Conservation (phyloP, 2,797 vertebrate genomes). For the Pantherophis vulpinus region DNA sequence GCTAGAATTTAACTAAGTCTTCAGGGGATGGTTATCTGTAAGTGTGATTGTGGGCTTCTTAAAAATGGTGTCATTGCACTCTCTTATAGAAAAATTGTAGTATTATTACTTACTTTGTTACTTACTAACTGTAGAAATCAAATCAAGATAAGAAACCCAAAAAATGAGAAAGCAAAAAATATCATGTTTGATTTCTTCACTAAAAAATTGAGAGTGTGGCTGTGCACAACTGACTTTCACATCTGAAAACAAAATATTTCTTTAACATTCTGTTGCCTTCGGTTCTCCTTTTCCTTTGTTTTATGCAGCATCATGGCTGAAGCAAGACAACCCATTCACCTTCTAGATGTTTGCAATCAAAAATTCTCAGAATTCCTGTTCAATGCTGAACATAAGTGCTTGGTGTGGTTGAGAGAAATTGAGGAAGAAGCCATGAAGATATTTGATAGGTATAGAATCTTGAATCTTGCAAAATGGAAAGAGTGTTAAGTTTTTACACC, state of each 20-base stretch:
- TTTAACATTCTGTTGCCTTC: background rate
- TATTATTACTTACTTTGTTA: background rate
- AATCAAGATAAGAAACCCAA: background rate
- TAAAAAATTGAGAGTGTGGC: background rate
- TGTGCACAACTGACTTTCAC: background rate
- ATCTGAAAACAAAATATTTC: background rate
- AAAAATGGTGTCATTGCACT: background rate
- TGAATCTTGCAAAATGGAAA: background rate
- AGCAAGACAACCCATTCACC: conserved; percentile 70
- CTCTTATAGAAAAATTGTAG: background rate
- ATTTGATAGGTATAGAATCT: conserved; percentile 81
- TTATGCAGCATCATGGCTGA: conserved; percentile 75
- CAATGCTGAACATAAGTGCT: conserved; percentile 77
- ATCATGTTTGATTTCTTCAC: background rate
- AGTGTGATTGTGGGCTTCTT: background rate
- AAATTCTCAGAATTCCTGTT: conserved; percentile 77
- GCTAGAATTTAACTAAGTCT: background rate
- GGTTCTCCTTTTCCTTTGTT: background rate
- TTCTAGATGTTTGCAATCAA: conserved; percentile 80
- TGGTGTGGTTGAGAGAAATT: conserved; percentile 92
- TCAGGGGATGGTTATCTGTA: background rate
- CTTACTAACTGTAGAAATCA: background rate
- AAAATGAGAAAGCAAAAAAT: background rate
- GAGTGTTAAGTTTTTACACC: background rate
- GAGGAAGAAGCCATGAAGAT: conserved; percentile 86